A percentile compares a stretch with the other conserved stretches of the same genome.
These are phyloP conservation scores for Heliopora coerulea DNA, from an alignment of 92 coral and sea anemone species.

Conservation along the genomic window DNA sequence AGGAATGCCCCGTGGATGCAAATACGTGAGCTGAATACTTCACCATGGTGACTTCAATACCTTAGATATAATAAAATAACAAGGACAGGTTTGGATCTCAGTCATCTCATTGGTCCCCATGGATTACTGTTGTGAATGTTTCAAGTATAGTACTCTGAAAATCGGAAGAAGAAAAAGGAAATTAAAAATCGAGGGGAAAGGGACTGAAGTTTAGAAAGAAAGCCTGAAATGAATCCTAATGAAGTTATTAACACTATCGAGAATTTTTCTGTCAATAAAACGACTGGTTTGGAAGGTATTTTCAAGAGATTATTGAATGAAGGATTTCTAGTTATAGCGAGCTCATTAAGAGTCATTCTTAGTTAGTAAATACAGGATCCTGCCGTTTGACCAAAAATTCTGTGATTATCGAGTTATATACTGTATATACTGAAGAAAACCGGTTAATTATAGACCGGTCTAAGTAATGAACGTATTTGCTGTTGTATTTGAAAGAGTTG, in stretches of 20 bases:
- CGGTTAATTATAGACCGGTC: constrained; percentile 12
- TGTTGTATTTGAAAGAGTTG: constrained; percentile 21
- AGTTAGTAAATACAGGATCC: constrained; percentile 12
- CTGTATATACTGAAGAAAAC: neutral
- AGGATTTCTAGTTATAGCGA: constrained; percentile 23
- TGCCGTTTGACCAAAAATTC: neutral
- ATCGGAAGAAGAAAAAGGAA: no score
- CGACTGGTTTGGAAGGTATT: constrained; percentile 26
- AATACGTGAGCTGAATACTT: no score
- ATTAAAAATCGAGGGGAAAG: no score
- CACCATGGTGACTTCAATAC: no score
- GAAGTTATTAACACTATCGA: neutral
- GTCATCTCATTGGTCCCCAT: no score
- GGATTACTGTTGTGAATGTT: no score
- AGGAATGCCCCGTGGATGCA: no score
- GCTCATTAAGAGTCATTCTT: constrained; percentile 5
- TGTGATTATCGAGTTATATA: neutral
- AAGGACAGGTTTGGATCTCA: no score
- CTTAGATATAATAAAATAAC: no score
- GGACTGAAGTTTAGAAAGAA: no score
- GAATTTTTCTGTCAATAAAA: constrained; percentile 7
- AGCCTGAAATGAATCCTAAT: constrained; percentile 18
- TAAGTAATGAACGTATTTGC: constrained; percentile 17
- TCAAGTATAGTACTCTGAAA: no score
- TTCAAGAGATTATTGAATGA: constrained; percentile 24